phyloP scores from a whole-genome alignment of 2,797 vertebrate species.

The Hypotaenidia philippensis region DNA sequence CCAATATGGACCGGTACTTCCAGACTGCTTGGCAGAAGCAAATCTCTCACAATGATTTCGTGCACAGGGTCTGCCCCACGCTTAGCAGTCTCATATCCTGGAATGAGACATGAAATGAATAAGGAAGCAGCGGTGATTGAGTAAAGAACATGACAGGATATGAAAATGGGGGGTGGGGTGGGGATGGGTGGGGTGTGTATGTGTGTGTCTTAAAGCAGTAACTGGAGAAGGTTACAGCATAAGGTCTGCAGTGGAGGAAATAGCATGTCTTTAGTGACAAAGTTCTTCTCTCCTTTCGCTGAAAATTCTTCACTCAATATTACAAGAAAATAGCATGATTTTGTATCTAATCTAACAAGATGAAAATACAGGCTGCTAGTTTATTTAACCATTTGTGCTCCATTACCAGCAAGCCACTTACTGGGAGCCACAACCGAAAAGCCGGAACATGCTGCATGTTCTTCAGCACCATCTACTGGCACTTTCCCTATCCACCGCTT shows the following conservation, averaged over 20 bases:
- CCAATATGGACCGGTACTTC: neutral
- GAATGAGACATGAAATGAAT: neutral
- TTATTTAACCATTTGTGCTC: neutral
- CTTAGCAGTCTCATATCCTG: neutral
- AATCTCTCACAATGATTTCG: neutral
- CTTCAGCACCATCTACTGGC: conserved; percentile 63
- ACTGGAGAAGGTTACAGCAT: neutral
- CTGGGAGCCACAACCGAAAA: neutral
- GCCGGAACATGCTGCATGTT: neutral
- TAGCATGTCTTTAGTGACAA: neutral
- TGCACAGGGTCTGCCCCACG: neutral
- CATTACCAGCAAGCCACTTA: neutral
- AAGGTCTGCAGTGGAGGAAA: neutral
- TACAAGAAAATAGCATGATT: neutral
- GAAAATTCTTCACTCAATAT: neutral
- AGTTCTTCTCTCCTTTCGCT: neutral
- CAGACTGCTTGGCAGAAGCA: neutral
- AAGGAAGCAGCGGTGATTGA: neutral
- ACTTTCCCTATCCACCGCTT: neutral
- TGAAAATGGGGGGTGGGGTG: neutral
- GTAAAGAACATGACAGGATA: neutral
- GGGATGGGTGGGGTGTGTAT: too few relatives aligned
- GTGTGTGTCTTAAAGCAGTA: neutral
- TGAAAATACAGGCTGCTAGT: neutral
- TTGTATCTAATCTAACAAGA: neutral